phyloP scores from a whole-genome alignment of 2,888 invertebrate species.

The Didymodactylos carnosus region DNA sequence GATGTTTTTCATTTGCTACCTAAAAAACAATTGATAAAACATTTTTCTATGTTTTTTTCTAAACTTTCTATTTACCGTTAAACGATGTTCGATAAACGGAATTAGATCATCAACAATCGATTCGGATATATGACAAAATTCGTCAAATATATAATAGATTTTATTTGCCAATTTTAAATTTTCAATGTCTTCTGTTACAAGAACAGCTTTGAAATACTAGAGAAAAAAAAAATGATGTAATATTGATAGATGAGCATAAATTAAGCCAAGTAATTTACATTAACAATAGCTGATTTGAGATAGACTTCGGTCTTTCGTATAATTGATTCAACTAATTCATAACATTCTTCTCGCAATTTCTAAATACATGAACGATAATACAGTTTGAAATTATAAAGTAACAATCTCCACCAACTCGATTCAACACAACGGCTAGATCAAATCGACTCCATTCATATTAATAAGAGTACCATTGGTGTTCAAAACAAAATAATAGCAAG shows the following conservation, averaged over 20 bases:
- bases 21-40: neutral
- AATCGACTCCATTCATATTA: too few relatives aligned
- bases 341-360: conserved; percentile 1
- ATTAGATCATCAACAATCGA: neutral
- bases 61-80: neutral
- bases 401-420: too few relatives aligned
- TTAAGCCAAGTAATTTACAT: too few relatives aligned
- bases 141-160: neutral
- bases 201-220: neutral
- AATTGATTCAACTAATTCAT: neutral
- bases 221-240: neutral
- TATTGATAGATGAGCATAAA: too few relatives aligned
- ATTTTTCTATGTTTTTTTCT: neutral
- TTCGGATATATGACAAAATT: neutral
- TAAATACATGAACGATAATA: neutral
- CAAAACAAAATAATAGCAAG: too few relatives aligned
- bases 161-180: neutral
- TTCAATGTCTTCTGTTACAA: neutral
- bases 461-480: too few relatives aligned
- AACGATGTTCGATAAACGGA: neutral
- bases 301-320: neutral
- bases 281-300: neutral
- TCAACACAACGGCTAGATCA: too few relatives aligned
- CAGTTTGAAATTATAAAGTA: too few relatives aligned
- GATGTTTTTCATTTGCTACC: neutral